These are phyloP conservation scores for Lysandra bellargus DNA, from an alignment of 2,888 invertebrate genomes.

Conservation along the genomic window DNA sequence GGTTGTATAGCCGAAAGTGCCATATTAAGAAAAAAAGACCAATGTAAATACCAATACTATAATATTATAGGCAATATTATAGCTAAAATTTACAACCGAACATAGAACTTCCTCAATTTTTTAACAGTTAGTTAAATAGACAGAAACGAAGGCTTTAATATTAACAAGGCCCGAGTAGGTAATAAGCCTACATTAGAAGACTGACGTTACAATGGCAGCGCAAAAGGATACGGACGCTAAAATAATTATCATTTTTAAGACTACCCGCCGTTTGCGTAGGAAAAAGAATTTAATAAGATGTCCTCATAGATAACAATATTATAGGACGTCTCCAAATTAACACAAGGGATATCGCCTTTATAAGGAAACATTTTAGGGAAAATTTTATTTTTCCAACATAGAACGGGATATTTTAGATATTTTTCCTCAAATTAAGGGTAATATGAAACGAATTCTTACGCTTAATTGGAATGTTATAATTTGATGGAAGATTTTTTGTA, in stretches of 20 bases:
- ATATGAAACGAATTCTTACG: neutral
- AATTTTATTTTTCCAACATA: neutral
- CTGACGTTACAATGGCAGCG: slow-evolving; percentile 51
- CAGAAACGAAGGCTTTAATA: neutral
- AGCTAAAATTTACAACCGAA: too few relatives aligned
- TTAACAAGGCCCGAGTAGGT: neutral
- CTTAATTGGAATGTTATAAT: slow-evolving; percentile 8
- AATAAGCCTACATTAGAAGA: slow-evolving; percentile 35
- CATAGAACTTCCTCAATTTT: neutral
- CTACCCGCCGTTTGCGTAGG: slow-evolving; percentile 45
- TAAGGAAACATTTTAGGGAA: slow-evolving; percentile 19
- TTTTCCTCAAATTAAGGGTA: slow-evolving; percentile 8
- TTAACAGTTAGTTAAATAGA: neutral
- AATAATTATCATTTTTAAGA: slow-evolving; percentile 40
- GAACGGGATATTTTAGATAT: neutral
- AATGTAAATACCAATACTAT: too few relatives aligned
- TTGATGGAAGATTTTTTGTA: neutral
- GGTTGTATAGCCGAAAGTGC: too few relatives aligned
- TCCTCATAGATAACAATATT: slow-evolving; percentile 48
- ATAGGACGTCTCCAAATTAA: slow-evolving; percentile 26
- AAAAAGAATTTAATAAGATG: slow-evolving; percentile 52
- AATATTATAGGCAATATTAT: too few relatives aligned
- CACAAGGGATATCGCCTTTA: neutral
- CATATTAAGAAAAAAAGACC: too few relatives aligned
- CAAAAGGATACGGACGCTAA: slow-evolving; percentile 29